Conservation (phyloP, 2,113 vertebrate genomes). For the Neopipo cinnamomea region DNA sequence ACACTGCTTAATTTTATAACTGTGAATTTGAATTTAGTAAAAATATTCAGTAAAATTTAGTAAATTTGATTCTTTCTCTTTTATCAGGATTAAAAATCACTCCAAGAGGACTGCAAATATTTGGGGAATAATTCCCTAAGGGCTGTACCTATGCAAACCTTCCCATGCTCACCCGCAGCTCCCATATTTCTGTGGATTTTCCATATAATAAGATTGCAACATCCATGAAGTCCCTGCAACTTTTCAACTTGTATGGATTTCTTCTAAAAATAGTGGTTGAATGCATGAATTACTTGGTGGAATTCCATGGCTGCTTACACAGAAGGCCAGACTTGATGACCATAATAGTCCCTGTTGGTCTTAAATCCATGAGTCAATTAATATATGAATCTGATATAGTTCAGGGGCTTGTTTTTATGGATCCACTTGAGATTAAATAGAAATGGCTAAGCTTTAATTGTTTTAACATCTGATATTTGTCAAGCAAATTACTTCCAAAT, state of each 20-base stretch:
- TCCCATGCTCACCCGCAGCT: not conserved
- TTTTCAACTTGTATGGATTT: not conserved
- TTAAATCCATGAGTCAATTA: slow-evolving; percentile 8
- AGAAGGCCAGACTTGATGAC: not conserved
- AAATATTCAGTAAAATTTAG: not conserved
- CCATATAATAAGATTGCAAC: not conserved
- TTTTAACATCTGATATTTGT: slow-evolving; percentile 57
- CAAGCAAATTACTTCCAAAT: slow-evolving; percentile 20
- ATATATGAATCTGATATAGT: not conserved
- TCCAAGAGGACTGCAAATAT: not conserved
- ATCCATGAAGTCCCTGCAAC: not conserved
- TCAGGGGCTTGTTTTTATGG: slow-evolving; percentile 15
- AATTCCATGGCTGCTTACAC: not conserved
- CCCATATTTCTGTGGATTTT: not conserved
- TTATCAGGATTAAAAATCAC: not conserved
- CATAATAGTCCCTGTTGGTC: not conserved
- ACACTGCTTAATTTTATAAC: not conserved
- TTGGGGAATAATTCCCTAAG: not conserved
- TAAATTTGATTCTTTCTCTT: not conserved
- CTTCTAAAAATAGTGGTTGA: not conserved
- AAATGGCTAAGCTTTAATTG: slow-evolving; percentile 28
- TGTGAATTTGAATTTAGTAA: not conserved
- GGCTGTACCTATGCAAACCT: not conserved
- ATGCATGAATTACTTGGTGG: not conserved
- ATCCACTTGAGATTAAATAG: slow-evolving; percentile 19